phyloP scores from a whole-genome alignment of 2,113 vertebrate species.

The Isurus oxyrinchus region DNA sequence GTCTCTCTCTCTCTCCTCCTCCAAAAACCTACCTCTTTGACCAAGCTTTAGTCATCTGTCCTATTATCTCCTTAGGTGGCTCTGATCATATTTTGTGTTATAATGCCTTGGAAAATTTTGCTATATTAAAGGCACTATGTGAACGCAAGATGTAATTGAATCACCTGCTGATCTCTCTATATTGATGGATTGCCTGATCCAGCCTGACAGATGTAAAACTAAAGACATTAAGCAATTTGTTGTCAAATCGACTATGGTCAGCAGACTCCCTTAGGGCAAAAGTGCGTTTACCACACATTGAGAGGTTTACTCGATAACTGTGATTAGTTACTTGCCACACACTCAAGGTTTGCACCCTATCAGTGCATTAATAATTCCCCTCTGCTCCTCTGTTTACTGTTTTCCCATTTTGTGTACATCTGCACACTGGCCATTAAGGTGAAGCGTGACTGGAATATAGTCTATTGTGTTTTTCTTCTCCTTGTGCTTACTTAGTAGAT shows the following conservation, averaged over 20 bases:
- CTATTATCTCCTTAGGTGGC: not conserved
- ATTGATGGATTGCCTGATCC: not conserved
- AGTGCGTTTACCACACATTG: not conserved
- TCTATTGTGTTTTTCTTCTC: no score
- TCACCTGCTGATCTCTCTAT: not conserved
- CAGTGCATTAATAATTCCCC: no score
- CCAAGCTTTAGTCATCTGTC: not conserved
- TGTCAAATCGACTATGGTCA: not conserved
- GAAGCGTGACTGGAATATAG: no score
- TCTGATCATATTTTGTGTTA: not conserved
- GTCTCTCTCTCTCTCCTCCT: not conserved
- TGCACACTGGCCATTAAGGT: no score
- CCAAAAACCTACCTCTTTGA: not conserved
- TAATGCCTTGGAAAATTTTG: not conserved
- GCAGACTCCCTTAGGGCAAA: not conserved
- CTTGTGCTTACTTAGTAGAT: no score
- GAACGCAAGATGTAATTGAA: not conserved
- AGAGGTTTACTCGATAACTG: not conserved
- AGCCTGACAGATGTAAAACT: not conserved
- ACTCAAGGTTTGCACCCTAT: no score
- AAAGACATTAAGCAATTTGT: not conserved
- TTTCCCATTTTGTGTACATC: no score
- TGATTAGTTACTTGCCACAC: not conserved
- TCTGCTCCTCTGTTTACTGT: no score
- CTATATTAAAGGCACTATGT: not conserved